Percentiles rank a stretch among this genome's conserved stretches.
Conservation (phyloP, 2,113 vertebrate species). For the Crypturellus undulatus region DNA sequence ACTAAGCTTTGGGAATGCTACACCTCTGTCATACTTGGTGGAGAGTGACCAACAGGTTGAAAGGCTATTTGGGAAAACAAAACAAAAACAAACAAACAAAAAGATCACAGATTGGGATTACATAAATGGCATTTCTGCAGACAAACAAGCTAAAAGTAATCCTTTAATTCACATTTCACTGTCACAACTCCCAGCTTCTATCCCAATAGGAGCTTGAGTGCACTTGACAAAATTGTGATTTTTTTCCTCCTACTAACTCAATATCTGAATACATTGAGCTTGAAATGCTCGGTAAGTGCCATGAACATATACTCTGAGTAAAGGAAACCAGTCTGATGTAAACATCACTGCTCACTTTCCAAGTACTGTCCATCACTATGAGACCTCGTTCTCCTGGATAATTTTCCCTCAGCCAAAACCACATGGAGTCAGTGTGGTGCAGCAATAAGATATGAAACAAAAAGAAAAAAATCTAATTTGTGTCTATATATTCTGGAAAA, state of each 20-base stretch:
- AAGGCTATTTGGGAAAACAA: background rate
- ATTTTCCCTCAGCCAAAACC: constrained; percentile 15
- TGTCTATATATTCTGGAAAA: background rate
- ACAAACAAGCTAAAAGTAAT: background rate
- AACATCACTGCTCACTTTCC: background rate
- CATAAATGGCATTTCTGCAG: background rate
- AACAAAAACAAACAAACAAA: too few species aligned
- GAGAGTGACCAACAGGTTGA: background rate
- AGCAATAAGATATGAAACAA: constrained; percentile 37
- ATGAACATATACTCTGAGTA: background rate
- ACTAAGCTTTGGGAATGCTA: background rate
- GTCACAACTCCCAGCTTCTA: background rate
- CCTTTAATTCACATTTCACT: background rate
- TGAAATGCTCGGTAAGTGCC: background rate
- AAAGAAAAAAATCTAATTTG: background rate
- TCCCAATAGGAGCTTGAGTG: background rate
- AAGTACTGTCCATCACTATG: background rate
- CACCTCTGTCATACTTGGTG: background rate
- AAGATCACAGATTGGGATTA: background rate
- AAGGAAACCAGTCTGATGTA: background rate
- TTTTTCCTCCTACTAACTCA: background rate
- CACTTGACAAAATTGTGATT: background rate
- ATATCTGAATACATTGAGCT: background rate
- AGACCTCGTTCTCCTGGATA: background rate
- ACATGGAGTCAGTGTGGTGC: constrained; percentile 65